Percentiles rank a stretch among this genome's conserved stretches.
phyloP scores from a whole-genome alignment of 2,113 vertebrate genomes.

The Melospiza melodia region DNA sequence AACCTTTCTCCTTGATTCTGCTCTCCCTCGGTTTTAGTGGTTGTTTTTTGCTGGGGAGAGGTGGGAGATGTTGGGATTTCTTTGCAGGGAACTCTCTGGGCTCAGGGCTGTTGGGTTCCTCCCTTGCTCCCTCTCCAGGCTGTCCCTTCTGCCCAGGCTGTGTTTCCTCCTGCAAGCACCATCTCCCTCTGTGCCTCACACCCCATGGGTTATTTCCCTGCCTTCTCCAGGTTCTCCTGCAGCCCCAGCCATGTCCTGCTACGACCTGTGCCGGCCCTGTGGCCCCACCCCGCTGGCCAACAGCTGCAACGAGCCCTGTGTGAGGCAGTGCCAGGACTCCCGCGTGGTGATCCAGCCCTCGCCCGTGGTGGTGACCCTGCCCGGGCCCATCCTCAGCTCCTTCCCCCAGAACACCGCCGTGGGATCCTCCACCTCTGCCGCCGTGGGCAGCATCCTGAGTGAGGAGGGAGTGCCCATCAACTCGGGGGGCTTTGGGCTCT shows the following conservation, averaged over 20 bases:
- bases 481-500: too few species aligned
- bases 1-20: not conserved
- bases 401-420: not conserved
- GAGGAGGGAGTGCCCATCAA: too few species aligned
- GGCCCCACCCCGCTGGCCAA: conserved; percentile 9
- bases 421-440: not conserved
- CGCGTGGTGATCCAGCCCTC: too few species aligned
- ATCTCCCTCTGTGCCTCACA: too few species aligned
- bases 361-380: not conserved
- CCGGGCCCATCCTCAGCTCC: not conserved
- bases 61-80: not conserved
- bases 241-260: not conserved
- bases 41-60: not conserved
- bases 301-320: conserved; percentile 19
- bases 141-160: too few species aligned
- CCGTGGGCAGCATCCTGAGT: too few species aligned
- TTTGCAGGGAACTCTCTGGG: not conserved
- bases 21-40: not conserved
- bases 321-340: conserved; percentile 41
- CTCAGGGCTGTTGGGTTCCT: not conserved
- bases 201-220: too few species aligned
- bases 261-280: not conserved
- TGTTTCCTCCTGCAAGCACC: too few species aligned
- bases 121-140: not conserved
- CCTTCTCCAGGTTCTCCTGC: not conserved